Evolutionary conservation across 2,113 vertebrate species (phyloP).

Genomic region (Nannospalax galili): DNA sequence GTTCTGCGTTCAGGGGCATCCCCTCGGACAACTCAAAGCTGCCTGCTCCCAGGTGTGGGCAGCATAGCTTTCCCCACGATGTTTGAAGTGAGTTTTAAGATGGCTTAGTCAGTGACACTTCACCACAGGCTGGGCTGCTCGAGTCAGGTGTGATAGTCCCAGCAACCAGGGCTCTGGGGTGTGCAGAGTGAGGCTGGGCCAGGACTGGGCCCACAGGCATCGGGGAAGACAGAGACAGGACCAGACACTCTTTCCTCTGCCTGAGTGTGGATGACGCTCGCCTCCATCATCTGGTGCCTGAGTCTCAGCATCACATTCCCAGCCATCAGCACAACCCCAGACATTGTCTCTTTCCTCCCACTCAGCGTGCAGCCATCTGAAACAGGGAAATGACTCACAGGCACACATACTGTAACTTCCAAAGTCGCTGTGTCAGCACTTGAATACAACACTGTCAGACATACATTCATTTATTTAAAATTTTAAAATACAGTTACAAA

Average conservation of each 20-base stretch:
- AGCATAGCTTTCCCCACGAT: background rate
- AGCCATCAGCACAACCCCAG: background rate
- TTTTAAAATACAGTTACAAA: background rate
- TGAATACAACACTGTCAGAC: background rate
- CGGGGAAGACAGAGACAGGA: no score
- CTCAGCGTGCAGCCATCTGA: background rate
- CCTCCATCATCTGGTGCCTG: background rate
- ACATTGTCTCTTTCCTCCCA: background rate
- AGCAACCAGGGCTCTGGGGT: rapidly evolving
- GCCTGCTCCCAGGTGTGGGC: rapidly evolving
- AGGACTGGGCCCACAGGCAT: rapidly evolving
- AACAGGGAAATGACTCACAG: background rate
- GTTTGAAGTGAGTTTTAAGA: background rate
- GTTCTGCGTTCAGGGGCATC: background rate
- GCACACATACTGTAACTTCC: rapidly evolving
- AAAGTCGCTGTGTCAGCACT: background rate
- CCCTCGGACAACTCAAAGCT: background rate
- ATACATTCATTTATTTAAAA: background rate
- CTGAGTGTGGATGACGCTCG: rapidly evolving
- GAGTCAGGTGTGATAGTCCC: background rate
- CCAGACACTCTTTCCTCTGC: rapidly evolving
- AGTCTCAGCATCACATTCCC: rapidly evolving
- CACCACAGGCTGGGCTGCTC: background rate
- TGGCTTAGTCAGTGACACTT: rapidly evolving
- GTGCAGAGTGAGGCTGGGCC: background rate